Percentiles rank a stretch among this genome's conserved stretches.
phyloP scores from a whole-genome alignment of 2,113 vertebrate genomes.

The Felis chaus region DNA sequence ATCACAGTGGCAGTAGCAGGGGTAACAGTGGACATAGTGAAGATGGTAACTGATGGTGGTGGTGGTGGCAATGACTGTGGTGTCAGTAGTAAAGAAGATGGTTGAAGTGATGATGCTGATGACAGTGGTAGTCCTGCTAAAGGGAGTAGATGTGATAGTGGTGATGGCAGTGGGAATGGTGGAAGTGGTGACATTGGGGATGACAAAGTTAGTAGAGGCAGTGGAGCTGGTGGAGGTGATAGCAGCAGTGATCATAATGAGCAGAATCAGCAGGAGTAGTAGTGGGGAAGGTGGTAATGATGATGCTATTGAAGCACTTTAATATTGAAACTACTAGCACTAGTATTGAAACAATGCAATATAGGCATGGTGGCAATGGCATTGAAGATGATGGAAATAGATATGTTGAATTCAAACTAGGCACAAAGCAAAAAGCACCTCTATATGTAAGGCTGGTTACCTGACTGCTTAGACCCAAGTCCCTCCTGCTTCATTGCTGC shows the following conservation, averaged over 20 bases:
- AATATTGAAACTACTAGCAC: no score
- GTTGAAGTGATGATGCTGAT: neutral
- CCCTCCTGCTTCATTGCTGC: neutral
- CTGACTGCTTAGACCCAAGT: neutral
- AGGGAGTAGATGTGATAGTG: no score
- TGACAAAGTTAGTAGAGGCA: neutral
- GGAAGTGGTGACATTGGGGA: no score
- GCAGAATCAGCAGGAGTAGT: neutral
- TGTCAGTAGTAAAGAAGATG: no score
- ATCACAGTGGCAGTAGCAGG: no score
- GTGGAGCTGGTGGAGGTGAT: neutral
- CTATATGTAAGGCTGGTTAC: neutral
- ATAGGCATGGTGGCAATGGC: neutral
- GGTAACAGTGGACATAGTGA: neutral
- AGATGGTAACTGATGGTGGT: no score
- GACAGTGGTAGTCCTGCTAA: neutral
- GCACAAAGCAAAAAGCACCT: neutral
- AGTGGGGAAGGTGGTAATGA: neutral
- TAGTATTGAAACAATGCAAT: neutral
- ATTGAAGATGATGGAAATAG: neutral
- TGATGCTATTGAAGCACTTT: neutral
- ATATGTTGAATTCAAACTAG: neutral
- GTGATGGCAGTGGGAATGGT: neutral
- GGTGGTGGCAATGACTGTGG: neutral
- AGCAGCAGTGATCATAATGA: neutral